phyloP scores from a whole-genome alignment of 2,113 vertebrate species.

The Anarrhichthys ocellatus region DNA sequence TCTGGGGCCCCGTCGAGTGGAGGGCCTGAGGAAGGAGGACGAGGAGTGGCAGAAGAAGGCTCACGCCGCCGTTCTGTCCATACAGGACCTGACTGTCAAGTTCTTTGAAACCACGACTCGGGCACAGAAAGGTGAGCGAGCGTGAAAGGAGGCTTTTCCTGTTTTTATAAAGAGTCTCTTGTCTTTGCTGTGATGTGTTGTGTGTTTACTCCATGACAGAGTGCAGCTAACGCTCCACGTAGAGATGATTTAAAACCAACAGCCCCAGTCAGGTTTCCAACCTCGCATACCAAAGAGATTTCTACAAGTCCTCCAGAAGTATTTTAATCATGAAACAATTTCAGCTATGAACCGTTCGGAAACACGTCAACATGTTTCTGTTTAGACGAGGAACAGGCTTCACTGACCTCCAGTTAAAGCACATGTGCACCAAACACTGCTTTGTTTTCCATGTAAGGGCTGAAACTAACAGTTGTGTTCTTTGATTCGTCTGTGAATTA shows the following conservation, averaged over 20 bases:
- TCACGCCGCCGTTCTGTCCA: conserved; percentile 93
- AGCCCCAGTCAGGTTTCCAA: neutral
- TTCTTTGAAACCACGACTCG: conserved; percentile 98
- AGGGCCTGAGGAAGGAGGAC: conserved; percentile 92
- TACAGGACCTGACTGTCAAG: conserved; percentile 97
- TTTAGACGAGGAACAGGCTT: neutral
- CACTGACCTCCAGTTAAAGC: neutral
- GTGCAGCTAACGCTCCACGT: neutral
- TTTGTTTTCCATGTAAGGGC: neutral
- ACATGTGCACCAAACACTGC: neutral
- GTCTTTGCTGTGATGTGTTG: neutral
- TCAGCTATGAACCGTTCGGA: conserved; percentile 17
- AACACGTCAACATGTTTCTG: neutral
- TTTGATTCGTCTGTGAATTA: neutral
- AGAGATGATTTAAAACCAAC: neutral
- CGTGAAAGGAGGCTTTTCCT: conserved; percentile 14
- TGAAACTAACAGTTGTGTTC: neutral
- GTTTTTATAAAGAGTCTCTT: neutral
- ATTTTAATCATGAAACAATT: conserved; percentile 38
- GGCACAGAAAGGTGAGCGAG: conserved; percentile 91
- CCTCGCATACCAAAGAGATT: conserved; percentile 19
- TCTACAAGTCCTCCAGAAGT: neutral
- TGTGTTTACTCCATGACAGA: conserved; percentile 22
- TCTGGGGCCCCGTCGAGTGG: conserved; percentile 94
- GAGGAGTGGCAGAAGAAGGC: conserved; percentile 97